A percentile compares a stretch with the other conserved stretches of the same genome.
Evolutionary conservation across 2,113 vertebrate genomes (phyloP).

Genomic region (Sorex araneus): DNA sequence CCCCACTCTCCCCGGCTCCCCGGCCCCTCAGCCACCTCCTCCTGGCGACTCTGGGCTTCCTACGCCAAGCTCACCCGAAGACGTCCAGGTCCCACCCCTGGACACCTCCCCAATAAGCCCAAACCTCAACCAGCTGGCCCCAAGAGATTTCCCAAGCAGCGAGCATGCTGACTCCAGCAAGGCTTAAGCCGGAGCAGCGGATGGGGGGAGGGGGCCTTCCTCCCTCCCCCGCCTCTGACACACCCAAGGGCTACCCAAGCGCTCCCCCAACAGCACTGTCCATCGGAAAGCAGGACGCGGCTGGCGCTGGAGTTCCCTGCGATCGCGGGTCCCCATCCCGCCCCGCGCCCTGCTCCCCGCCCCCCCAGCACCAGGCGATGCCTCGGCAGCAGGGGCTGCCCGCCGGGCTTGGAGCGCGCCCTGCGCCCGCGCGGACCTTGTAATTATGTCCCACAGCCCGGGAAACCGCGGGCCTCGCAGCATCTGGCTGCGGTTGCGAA

Average conservation of each 20-base stretch:
- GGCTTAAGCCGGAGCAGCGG: too few relatives aligned
- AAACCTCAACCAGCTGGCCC: conserved; percentile 44
- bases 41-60: background rate
- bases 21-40: background rate
- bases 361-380: conserved; percentile 50
- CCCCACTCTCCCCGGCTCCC: background rate
- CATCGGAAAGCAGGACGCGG: background rate
- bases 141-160: background rate
- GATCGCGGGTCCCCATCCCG: background rate
- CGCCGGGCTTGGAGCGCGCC: conserved; percentile 73
- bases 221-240: background rate
- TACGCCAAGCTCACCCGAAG: background rate
- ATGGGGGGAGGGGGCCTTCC: background rate
- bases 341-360: conserved; percentile 30
- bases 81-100: background rate
- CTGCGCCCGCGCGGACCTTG: conserved; percentile 85
- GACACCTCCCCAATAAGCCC: background rate
- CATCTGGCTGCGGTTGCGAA: conserved; percentile 92
- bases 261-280: background rate
- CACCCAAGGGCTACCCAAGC: background rate
- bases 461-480: conserved; percentile 91
- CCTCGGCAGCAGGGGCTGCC: conserved; percentile 79
- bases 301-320: background rate
- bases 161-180: background rate
- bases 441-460: conserved; percentile 93